phyloP scores from a whole-genome alignment of 1,140 invertebrate species.

The Caenorhabditis tropicalis region DNA sequence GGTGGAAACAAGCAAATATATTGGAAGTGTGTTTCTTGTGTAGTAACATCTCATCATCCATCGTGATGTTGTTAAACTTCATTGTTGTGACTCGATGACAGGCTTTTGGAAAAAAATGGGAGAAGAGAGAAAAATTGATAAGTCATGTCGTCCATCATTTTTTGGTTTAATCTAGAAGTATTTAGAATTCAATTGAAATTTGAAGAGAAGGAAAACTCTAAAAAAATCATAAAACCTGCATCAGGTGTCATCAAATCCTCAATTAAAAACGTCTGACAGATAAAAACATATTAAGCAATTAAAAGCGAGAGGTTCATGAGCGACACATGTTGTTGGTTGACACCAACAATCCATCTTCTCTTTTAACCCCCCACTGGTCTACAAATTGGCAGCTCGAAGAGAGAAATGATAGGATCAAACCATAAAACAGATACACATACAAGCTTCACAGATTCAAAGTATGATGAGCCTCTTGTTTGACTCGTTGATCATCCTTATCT shows the following conservation, averaged over 20 bases:
- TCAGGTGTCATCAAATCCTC: too few relatives aligned
- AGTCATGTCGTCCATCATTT: slow-evolving; percentile 29
- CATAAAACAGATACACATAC: neutral
- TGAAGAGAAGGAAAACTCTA: neutral
- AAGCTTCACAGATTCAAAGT: too few relatives aligned
- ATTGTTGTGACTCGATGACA: slow-evolving; percentile 42
- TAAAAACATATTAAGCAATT: neutral
- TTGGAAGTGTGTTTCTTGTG: slow-evolving; percentile 40
- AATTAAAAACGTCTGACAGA: neutral
- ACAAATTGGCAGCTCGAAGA: neutral
- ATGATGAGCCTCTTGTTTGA: too few relatives aligned
- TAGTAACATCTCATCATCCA: slow-evolving; percentile 45
- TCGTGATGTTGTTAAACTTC: slow-evolving; percentile 42
- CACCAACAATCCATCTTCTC: slow-evolving; percentile 3
- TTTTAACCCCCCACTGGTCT: neutral
- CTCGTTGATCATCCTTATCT: too few relatives aligned
- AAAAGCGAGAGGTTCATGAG: neutral
- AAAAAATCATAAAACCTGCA: too few relatives aligned
- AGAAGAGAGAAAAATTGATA: slow-evolving; percentile 8
- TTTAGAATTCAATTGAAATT: too few relatives aligned
- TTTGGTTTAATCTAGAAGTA: neutral
- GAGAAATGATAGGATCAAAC: neutral
- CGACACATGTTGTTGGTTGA: slow-evolving; percentile 1
- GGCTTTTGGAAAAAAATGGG: slow-evolving; percentile 7
- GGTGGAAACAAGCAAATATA: slow-evolving; percentile 27